phyloP scores from a whole-genome alignment of 2,888 invertebrate species.

The Molorchus minor region DNA sequence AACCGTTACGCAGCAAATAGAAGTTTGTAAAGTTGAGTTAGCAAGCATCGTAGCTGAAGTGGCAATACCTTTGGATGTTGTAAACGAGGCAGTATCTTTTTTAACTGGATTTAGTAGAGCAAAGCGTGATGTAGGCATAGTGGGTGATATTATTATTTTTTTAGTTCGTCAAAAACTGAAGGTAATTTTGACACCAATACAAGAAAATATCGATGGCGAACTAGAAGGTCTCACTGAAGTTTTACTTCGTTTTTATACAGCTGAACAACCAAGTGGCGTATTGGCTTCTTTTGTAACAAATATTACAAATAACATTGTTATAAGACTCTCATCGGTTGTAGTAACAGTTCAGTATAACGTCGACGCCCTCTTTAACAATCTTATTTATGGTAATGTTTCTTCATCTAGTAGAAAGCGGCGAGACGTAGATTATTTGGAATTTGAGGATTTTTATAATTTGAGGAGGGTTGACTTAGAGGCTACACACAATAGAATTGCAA shows the following conservation, averaged over 20 bases:
- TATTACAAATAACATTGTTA: background rate
- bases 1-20: background rate
- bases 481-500: slow-evolving; percentile 3
- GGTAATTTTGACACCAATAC: background rate
- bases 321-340: background rate
- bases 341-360: background rate
- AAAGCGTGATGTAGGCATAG: slow-evolving; percentile 12
- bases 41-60: background rate
- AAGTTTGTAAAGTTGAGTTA: background rate
- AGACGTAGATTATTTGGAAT: slow-evolving; percentile 6
- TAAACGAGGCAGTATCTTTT: background rate
- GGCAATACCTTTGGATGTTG: background rate
- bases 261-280: background rate
- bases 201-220: background rate
- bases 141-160: background rate
- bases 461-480: background rate
- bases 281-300: background rate
- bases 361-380: slow-evolving; percentile 1
- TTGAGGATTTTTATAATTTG: slow-evolving; percentile 7
- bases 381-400: slow-evolving; percentile 4
- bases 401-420: background rate
- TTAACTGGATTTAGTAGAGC: background rate
- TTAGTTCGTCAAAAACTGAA: background rate
- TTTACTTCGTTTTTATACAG: background rate
- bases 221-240: background rate